Conservation (phyloP, 2,113 vertebrate genomes). For the Perca fluviatilis region DNA sequence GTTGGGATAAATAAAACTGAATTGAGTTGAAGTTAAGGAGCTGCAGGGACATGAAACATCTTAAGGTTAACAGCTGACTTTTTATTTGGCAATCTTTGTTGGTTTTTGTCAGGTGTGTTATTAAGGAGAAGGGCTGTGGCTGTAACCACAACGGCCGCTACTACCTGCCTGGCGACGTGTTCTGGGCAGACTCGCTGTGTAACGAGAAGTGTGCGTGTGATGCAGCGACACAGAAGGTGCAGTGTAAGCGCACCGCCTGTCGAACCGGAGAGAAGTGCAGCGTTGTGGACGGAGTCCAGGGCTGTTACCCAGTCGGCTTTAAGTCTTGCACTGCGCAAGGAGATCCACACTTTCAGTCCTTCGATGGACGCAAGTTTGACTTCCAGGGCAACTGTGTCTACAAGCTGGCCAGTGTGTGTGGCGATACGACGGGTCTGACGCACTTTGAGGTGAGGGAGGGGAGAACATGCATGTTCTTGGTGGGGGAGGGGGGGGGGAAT, state of each 20-base stretch:
- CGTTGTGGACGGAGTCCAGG: conserved; percentile 19
- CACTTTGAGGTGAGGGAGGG: conserved; percentile 27
- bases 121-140: conserved; percentile 29
- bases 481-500: too few species aligned
- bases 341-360: conserved; percentile 23
- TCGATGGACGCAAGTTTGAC: conserved; percentile 27
- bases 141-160: conserved; percentile 13
- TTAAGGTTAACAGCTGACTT: neutral
- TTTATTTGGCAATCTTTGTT: neutral
- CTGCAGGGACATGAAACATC: neutral
- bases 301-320: conserved; percentile 26
- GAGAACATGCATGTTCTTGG: too few species aligned
- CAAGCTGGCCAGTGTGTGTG: conserved; percentile 20
- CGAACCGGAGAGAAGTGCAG: neutral
- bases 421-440: neutral
- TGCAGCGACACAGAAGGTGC: conserved; percentile 3
- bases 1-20: too few species aligned
- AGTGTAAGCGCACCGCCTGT: neutral
- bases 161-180: neutral
- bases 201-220: conserved; percentile 21
- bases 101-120: conserved; percentile 29
- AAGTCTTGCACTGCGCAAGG: conserved; percentile 6
- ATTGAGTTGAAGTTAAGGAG: neutral
- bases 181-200: conserved; percentile 36
- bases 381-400: conserved; percentile 55